phyloP scores from a whole-genome alignment of 2,888 invertebrate genomes.

The Melieria crassipennis region DNA sequence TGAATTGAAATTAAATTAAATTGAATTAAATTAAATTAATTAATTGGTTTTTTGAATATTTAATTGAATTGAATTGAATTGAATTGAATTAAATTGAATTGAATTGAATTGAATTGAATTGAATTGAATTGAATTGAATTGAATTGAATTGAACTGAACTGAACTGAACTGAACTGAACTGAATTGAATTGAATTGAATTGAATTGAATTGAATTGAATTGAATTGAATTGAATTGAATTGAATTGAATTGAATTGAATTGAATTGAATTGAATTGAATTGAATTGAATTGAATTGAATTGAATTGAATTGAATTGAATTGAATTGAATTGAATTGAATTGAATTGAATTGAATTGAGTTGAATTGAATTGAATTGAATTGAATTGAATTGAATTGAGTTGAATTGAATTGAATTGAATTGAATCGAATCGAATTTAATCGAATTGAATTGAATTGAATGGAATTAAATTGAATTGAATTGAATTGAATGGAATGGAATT shows the following conservation, averaged over 20 bases:
- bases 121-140: neutral
- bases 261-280: no score
- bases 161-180: neutral
- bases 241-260: neutral
- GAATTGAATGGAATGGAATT: no score
- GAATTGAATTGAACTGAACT: neutral
- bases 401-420: neutral
- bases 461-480: no score
- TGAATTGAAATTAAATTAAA: neutral
- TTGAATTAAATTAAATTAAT: neutral
- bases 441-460: no score
- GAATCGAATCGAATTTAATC: neutral
- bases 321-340: no score
- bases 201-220: neutral
- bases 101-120: neutral
- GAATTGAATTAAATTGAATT: neutral
- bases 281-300: no score
- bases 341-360: no score
- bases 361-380: no score
- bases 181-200: neutral
- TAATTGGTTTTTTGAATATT: no score
- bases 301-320: no score
- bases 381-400: neutral
- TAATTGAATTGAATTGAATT: neutral
- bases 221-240: neutral